Base-by-base conservation (phyloP, 1,140 invertebrate species). In the Arion vulgaris region DNA sequence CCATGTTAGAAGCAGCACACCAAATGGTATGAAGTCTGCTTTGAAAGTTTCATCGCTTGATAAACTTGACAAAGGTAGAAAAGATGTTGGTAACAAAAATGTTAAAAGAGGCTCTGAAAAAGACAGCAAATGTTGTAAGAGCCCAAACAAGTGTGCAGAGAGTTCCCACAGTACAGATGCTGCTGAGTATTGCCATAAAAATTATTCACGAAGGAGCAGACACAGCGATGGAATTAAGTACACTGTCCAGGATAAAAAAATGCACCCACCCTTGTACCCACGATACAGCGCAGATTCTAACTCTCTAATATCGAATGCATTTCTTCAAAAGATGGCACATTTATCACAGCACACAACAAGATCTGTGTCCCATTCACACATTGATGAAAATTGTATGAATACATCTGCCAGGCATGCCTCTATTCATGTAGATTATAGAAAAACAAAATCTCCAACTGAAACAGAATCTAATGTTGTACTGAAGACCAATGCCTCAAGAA, bases 271-370 rank as follows among this genome's bases (percentile, higher is more conserved):
- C 28, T 28, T 32, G 62, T 32, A 66, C 19, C 62, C 62, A 32
- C 28, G 62, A 32, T 66, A 66, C 62, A 66, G 62, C 17, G 62
- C 62, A 66, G 62, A 66, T 23, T 66, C n/a, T 28, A 66, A 66
- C 17, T 23, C 62, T 34, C 62, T 66, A 11, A 66, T 66, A 66
- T 34, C n/a, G 2, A 66, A 28, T 66, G 62, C 62, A 66, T 66
- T 66, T 34, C 62, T 66, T 0, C 62, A 66, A 28, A 66, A 66
- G 62, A 66, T 66, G 62, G 53, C 53, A 9, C 26, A n/a, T n/a
- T 23, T 57, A 4, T n/a, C 53, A 19, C 17, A 57, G 23, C 26
- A 57, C 53, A 11, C 26, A 45, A 15, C 41, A 45, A 45, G 41
- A 45, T 45, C 41, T 15, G 53, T 19, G 15, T 4, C 17, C 53